Evolutionary conservation across 2,113 vertebrate species (phyloP), one percentile per base, ranked within the genome.

Genomic region (Megaceryle maxima): DNA sequence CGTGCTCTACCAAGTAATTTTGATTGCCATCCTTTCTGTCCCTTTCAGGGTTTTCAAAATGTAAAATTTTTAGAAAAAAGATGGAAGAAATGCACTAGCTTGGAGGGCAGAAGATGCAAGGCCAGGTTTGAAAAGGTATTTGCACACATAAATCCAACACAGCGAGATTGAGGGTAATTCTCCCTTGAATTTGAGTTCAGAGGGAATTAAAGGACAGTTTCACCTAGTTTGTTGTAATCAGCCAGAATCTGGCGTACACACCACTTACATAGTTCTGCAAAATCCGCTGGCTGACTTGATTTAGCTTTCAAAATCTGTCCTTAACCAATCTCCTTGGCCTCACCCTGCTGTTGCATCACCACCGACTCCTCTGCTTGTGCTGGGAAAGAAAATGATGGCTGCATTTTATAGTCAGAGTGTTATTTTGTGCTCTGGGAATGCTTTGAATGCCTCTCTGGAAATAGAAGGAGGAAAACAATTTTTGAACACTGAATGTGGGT

Each of bases 241-340:
- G 57, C 33, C 88, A 75, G 60, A 68, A 44, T 60, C 69, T 92
- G 92, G 83, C 64, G 25, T n/a, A 64, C 69, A 73, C 46, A 29
- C 10, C 50, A 70, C 20, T 68, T 21, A 57, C 29, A 70, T n/a
- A 93, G 68, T 92, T 95, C 80, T 75, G 69, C 62, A 95, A 88
- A 96, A 93, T 93, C 73, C 72, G 73, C 80, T 57, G 73, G 67
- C 80, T 83, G 90, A 44, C 73, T 93, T 2, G 1, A 63, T 88
- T 72, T 80, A 87, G 35, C 77, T 97, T 95, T 93, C 92, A 75
- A 96, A 97, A 93, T 44, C 83, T 62, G 56, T 41, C 76, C 86
- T 77, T 22, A 93, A 64, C 83, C 74, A 41, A 2, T 39, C 73
- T 64, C 76, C 75, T 39, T 16, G 69, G 75, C 67, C 87, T 96